Evolutionary conservation across 2,888 invertebrate genomes (phyloP).

Genomic region (Julus scanicus): DNA sequence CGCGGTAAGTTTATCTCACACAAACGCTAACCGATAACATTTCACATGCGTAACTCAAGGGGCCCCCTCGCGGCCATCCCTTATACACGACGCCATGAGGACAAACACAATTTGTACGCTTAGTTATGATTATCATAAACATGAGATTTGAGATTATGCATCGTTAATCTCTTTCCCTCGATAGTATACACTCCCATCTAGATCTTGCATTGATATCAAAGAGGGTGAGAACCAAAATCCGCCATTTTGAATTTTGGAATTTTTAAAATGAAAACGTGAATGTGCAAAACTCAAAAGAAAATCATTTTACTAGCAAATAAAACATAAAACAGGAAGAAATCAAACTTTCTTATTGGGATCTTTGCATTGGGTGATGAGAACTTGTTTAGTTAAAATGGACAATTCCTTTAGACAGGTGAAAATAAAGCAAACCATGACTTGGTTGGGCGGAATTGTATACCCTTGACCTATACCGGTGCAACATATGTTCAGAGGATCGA

Average conservation of each 20-base stretch:
- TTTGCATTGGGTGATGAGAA: no score
- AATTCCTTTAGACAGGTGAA: no score
- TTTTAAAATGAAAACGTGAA: no score
- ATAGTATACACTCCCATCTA: not conserved
- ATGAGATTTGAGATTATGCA: not conserved
- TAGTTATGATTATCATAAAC: not conserved
- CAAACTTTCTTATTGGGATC: no score
- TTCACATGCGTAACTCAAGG: not conserved
- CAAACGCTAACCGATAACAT: constrained; percentile 17
- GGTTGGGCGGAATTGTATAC: not conserved
- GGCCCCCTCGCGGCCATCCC: not conserved
- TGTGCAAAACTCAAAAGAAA: no score
- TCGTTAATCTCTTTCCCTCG: not conserved
- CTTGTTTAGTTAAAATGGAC: no score
- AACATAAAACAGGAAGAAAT: no score
- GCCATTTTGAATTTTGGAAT: no score
- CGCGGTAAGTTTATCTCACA: constrained; percentile 49
- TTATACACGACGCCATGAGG: not conserved
- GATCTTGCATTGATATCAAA: not conserved
- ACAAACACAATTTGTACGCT: constrained; percentile 12
- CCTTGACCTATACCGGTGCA: not conserved
- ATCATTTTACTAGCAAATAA: no score
- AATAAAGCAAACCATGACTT: not conserved
- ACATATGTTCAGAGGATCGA: constrained; percentile 9
- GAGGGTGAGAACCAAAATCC: not conserved